Evolutionary conservation across 2,113 vertebrate species (phyloP), one percentile per base, ranked within the genome.

Genomic region (Marmota flaviventris): DNA sequence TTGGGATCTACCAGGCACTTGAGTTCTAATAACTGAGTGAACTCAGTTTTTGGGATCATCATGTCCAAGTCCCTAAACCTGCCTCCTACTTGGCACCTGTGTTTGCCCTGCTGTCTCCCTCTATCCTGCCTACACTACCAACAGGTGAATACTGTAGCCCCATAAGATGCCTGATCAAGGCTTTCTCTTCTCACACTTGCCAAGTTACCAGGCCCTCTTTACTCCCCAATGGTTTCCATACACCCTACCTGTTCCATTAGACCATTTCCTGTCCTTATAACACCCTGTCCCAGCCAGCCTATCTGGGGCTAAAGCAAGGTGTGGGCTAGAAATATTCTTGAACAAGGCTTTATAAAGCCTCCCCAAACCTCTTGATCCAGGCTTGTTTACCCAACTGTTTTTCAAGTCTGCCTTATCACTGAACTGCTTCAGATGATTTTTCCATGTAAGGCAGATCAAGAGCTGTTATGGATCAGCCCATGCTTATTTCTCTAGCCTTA

Each of bases 401-500:
- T 39, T 82, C 25, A 85, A 39, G 2, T 61, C 27, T 83, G 17
- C 61, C 5, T 12, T 78, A 90, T 95, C 32, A 92, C 16, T 65
- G 4, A 16, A 34, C 20, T 88, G 29, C 17, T 85, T 95, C 78
- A 70, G 8, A 83, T 58, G 22, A 4, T 9, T 76, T 45, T 91
- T 39, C 8, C 13, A 48, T 67, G 16, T 2, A 81, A 51, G 10
- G 18, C 17, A 95, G 1, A 92, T 18, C 6, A 94, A 77, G 9
- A 45, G 24, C 4, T 11, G 16, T 77, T 94, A 48, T 24, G 51
- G 32, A 92, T 67, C 1, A 24, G 4, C 17, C 37, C n/a, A 27
- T 94, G 61, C 12, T 95, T 22, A 48, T 89, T 89, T 78, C 45
- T 87, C 8, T 17, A 89, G 17, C 34, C 37, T 92, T 83, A 86